Conservation (phyloP, 2,888 invertebrate genomes). For the Uloborus plumipes region DNA sequence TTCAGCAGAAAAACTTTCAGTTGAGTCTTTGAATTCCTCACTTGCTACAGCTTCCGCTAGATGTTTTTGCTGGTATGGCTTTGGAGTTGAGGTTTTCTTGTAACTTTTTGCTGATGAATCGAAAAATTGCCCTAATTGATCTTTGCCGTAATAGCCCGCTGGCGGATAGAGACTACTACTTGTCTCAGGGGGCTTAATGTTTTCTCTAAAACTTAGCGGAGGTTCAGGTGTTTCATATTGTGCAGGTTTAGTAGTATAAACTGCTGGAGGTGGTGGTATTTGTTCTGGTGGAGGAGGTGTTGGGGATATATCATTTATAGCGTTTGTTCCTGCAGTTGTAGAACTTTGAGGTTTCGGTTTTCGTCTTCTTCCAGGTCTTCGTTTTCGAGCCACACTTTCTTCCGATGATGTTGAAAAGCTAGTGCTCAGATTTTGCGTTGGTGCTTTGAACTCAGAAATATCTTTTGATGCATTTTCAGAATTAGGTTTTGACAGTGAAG, state of each 20-base stretch:
- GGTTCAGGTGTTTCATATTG: slow-evolving; percentile 9
- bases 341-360: slow-evolving; percentile 32
- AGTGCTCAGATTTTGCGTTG: slow-evolving; percentile 9
- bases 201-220: slow-evolving; percentile 16
- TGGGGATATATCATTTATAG: slow-evolving; percentile 42
- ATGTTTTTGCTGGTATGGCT: slow-evolving; percentile 21
- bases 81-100: slow-evolving; percentile 27
- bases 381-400: slow-evolving; percentile 14
- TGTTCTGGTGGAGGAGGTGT: slow-evolving; percentile 56
- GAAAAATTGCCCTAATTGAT: slow-evolving; percentile 54
- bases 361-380: slow-evolving; percentile 35
- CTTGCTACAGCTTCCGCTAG: slow-evolving; percentile 34
- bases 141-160: slow-evolving; percentile 58
- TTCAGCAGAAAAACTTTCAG: slow-evolving; percentile 30
- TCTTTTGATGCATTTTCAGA: slow-evolving; percentile 3
- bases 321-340: not conserved
- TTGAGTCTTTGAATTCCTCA: slow-evolving; percentile 35
- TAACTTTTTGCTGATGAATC: slow-evolving; percentile 36
- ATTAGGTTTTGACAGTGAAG: slow-evolving; percentile 1
- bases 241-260: slow-evolving; percentile 35
- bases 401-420: not conserved
- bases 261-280: slow-evolving; percentile 51
- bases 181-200: slow-evolving; percentile 12
- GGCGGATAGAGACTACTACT: slow-evolving; percentile 43
- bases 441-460: not conserved